Evolutionary conservation across 2,888 invertebrate genomes (phyloP).

Genomic region (Lapara coniferarum): DNA sequence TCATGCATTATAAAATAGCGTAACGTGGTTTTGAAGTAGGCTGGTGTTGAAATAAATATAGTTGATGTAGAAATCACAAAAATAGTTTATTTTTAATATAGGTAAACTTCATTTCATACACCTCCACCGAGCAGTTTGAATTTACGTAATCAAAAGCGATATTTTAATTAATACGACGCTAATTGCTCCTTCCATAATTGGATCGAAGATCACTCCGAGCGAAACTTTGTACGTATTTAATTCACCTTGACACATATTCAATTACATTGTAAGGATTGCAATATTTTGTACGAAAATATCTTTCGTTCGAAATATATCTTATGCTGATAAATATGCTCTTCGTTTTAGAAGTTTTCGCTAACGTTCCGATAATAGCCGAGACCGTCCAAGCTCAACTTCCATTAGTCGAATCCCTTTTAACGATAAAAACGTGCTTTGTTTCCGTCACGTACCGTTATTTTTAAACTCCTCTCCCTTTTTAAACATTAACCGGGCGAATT

Average conservation of each 20-base stretch:
- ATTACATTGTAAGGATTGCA: not conserved
- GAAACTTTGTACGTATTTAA: not conserved
- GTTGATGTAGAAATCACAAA: too few relatives aligned
- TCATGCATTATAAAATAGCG: too few relatives aligned
- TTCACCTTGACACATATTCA: not conserved
- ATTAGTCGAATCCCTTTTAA: conserved; percentile 70
- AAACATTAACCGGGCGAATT: conserved; percentile 63
- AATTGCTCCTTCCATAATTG: conserved; percentile 21
- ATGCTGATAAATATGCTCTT: conserved; percentile 36
- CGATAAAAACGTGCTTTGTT: conserved; percentile 78
- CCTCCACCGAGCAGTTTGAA: not conserved
- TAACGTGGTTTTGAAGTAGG: too few relatives aligned
- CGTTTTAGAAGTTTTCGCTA: conserved; percentile 42
- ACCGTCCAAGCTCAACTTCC: conserved; percentile 58
- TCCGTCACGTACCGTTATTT: conserved; percentile 75
- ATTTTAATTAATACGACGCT: conserved; percentile 12
- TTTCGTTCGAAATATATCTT: not conserved
- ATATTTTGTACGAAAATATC: not conserved
- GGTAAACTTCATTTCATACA: not conserved
- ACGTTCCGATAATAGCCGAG: conserved; percentile 51
- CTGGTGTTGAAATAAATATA: too few relatives aligned
- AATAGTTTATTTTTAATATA: not conserved
- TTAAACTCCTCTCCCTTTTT: conserved; percentile 61
- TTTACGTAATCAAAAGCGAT: conserved; percentile 3
- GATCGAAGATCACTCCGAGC: conserved; percentile 5